Percentiles rank a stretch among this genome's conserved stretches.
Evolutionary conservation across 1,140 invertebrate species (phyloP).

Genomic region (Mycetomoellerius zeteki): DNA sequence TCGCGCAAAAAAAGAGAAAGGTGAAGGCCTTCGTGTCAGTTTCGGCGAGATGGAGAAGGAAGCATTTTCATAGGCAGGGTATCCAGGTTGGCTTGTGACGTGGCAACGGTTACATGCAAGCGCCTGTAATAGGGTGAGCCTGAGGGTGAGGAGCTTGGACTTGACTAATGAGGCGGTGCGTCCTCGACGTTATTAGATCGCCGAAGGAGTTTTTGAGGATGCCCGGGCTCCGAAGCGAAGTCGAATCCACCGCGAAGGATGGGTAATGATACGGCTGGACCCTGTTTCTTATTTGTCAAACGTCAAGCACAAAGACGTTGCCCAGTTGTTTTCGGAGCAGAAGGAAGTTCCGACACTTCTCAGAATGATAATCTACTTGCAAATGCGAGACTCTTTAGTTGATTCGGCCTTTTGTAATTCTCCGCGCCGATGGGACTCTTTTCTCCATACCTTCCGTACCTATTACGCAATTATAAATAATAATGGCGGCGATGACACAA

Average conservation of each 20-base stretch:
- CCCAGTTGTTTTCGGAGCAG: slow-evolving; percentile 77
- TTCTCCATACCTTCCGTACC: slow-evolving; percentile 41
- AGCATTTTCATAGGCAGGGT: slow-evolving; percentile 67
- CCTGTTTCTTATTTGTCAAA: slow-evolving; percentile 87
- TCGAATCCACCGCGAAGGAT: slow-evolving; percentile 84
- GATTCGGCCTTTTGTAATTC: slow-evolving; percentile 42
- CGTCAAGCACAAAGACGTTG: slow-evolving; percentile 83
- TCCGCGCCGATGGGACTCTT: slow-evolving; percentile 23
- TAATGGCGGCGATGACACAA: slow-evolving; percentile 35
- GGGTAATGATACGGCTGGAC: slow-evolving; percentile 87
- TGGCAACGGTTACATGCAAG: slow-evolving; percentile 73
- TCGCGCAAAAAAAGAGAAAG: slow-evolving; percentile 38
- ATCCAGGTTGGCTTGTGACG: slow-evolving; percentile 69
- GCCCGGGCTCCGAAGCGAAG: slow-evolving; percentile 77
- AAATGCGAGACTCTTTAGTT: slow-evolving; percentile 71
- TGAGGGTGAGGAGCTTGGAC: slow-evolving; percentile 73
- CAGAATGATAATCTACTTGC: slow-evolving; percentile 80
- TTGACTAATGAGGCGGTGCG: slow-evolving; percentile 87
- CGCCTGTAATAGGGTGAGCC: slow-evolving; percentile 73
- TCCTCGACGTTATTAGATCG: slow-evolving; percentile 87
- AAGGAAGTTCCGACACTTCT: slow-evolving; percentile 75
- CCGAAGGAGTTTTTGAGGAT: slow-evolving; percentile 86
- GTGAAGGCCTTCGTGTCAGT: slow-evolving; percentile 58
- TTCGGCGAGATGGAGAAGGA: slow-evolving; percentile 46
- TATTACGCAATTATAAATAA: slow-evolving; percentile 73